Evolutionary conservation across 37 sponge, comb jelly and placozoan genomes (phyloP).

Genomic region (Theonella swinhoei): DNA sequence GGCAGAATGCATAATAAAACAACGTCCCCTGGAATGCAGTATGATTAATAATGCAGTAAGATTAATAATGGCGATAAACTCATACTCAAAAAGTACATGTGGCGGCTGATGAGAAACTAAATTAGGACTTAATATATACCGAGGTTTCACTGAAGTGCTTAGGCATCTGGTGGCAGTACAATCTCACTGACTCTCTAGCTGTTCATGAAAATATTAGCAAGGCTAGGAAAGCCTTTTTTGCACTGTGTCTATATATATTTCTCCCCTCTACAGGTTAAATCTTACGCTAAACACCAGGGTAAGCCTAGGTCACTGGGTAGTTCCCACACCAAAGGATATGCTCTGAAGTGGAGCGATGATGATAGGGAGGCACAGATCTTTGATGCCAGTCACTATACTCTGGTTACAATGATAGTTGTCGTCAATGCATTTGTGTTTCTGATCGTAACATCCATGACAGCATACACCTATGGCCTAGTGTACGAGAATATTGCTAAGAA

Average conservation of each 20-base stretch:
- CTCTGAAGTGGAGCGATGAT: conserved; percentile 23
- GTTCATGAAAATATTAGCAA: too few relatives aligned
- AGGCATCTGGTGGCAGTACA: too few relatives aligned
- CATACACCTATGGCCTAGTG: conserved; percentile 25
- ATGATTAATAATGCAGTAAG: too few relatives aligned
- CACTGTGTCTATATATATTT: neutral
- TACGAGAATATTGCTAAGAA: conserved; percentile 30
- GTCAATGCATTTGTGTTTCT: conserved; percentile 48
- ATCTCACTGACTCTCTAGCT: too few relatives aligned
- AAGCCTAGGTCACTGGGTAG: neutral
- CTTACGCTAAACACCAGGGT: conserved; percentile 26
- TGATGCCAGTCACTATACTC: neutral
- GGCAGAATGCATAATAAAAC: too few relatives aligned
- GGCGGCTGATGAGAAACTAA: too few relatives aligned
- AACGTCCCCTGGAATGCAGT: too few relatives aligned
- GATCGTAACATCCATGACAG: conserved; percentile 13
- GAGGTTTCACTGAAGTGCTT: too few relatives aligned
- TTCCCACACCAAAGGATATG: conserved; percentile 32
- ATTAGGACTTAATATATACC: too few relatives aligned
- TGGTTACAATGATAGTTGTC: conserved; percentile 9
- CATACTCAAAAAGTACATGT: too few relatives aligned
- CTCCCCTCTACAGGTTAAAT: conserved; percentile 37
- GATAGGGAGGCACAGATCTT: neutral
- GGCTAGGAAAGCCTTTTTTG: too few relatives aligned
- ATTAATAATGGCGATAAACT: too few relatives aligned